A percentile compares a stretch with the other conserved stretches of the same genome.
Conservation (phyloP, 1,140 invertebrate species). For the Diabrotica virgifera region DNA sequence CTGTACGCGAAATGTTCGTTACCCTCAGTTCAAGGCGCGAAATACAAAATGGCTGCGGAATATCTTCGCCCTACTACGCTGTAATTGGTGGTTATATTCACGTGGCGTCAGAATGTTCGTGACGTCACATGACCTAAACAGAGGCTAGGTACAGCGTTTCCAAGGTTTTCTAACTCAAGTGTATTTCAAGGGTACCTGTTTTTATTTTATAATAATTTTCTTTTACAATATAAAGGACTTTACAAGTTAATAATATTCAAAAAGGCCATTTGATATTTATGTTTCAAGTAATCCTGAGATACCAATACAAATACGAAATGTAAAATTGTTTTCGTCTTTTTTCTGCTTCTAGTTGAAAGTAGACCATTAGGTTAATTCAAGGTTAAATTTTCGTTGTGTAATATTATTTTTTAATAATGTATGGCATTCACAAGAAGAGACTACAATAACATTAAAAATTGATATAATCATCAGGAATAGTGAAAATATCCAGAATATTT, state of each 20-base stretch:
- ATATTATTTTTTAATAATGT: not conserved
- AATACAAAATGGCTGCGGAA: conserved; percentile 44
- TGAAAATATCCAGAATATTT: not conserved
- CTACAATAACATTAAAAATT: no score
- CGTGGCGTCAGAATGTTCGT: conserved; percentile 40
- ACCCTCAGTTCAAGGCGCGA: conserved; percentile 29
- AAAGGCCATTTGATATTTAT: conserved; percentile 12
- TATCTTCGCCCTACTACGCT: conserved; percentile 33
- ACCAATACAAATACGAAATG: conserved; percentile 16
- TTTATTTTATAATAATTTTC: conserved; percentile 14
- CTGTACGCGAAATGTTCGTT: conserved; percentile 17
- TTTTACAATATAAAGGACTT: conserved; percentile 1
- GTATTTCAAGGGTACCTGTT: conserved; percentile 42
- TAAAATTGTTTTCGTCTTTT: conserved; percentile 10
- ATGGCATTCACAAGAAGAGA: no score
- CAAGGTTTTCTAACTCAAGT: conserved; percentile 56
- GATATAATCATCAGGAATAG: no score
- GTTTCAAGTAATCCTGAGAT: not conserved
- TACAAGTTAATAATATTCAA: not conserved
- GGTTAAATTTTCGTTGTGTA: conserved; percentile 19
- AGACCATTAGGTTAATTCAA: conserved; percentile 15
- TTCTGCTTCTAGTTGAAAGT: conserved; percentile 16
- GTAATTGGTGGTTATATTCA: conserved; percentile 27
- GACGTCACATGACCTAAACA: conserved; percentile 32
- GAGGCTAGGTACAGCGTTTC: conserved; percentile 40